Base-by-base conservation (phyloP, 2,888 invertebrate species). In the Synergus umbraculus region DNA sequence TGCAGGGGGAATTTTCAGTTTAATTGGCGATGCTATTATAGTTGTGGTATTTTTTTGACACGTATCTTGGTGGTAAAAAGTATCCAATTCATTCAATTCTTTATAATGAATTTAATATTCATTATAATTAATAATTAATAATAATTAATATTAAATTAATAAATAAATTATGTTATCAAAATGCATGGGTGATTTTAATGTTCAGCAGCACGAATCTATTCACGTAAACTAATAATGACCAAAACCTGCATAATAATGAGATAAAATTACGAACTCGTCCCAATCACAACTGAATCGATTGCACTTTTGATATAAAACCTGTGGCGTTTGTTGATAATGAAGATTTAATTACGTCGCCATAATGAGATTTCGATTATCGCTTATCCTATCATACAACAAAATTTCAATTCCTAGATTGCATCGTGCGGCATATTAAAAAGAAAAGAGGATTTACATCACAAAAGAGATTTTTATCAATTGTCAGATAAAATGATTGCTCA, bases 381-480 rank as follows among this genome's bases (percentile, higher is more conserved):
- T 67, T n/a, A 43, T 67, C 12, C 44, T 18, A 67, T 12, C 18
- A 8, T 44, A 46, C 44, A 67, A 67, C 44, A 9, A 43, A 67
- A 67, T 67, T 43, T 67, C 67, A 46, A 67, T 67, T 67, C 44
- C 67, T 22, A 67, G 44, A 67, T 46, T 43, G 67, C 22, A 65
- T 65, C 18, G 41, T 65, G 43, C 65, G n/a, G 65, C 37, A 64
- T 29, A 64, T 29, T 37, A 64, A 64, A 64, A 37, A 37, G 37
- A 29, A 64, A 64, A 37, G 15, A 12, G 64, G 37, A 37, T 37
- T 64, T 64, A 8, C 37, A 64, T 64, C 64, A 37, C 37, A 64
- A 37, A 64, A 37, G 64, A 64, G 64, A 37, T 64, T 64, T 37
- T 37, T 37, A 64, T 37, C 64, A 37, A 13, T 29, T 64, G 64